Conservation (phyloP, 1,140 invertebrate genomes). For the Tribolium castaneum region DNA sequence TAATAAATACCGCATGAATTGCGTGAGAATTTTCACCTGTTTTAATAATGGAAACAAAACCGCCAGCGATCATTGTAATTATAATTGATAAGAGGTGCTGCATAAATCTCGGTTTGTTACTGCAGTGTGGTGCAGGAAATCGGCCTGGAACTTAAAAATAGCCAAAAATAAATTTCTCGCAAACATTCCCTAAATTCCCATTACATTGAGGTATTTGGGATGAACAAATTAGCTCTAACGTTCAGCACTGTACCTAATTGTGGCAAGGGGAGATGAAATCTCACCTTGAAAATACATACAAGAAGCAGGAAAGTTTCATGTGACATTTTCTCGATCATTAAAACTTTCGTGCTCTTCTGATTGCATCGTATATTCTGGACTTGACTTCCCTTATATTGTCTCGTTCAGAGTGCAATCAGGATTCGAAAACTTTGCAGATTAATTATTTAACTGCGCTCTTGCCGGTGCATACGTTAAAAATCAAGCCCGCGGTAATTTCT, state of each 20-base stretch:
- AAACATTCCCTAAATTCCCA: neutral
- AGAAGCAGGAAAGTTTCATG: neutral
- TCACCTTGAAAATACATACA: neutral
- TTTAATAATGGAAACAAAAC: conserved; percentile 4
- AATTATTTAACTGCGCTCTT: neutral
- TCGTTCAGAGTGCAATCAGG: neutral
- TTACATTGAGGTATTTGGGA: neutral
- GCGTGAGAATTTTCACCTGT: conserved; percentile 31
- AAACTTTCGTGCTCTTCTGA: neutral
- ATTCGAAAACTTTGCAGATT: neutral
- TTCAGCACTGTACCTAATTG: neutral
- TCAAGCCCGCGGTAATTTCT: no score
- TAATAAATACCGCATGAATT: conserved; percentile 30
- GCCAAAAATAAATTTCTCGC: neutral
- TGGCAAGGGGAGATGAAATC: neutral
- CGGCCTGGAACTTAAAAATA: neutral
- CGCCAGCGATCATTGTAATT: neutral
- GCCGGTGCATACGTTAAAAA: no score
- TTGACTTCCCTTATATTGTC: neutral
- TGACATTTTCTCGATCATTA: neutral
- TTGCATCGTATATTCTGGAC: neutral
- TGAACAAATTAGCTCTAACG: neutral
- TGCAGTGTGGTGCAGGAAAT: neutral
- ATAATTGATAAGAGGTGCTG: neutral
- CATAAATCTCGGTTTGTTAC: neutral